These are phyloP conservation scores for Tridacna gigas DNA, from an alignment of 2,888 invertebrate species.

Conservation along the genomic window DNA sequence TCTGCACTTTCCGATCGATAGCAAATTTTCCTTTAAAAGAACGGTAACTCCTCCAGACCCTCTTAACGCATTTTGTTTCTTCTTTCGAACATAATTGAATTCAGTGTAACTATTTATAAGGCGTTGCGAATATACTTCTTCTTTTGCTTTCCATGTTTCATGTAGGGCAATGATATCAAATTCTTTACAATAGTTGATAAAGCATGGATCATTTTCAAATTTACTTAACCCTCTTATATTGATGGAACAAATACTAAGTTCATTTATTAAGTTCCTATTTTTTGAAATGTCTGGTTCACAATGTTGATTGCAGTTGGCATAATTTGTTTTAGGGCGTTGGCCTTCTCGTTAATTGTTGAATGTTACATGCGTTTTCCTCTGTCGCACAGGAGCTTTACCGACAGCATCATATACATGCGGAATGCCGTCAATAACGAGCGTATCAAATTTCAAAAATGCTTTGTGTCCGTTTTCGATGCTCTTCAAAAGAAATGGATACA, in stretches of 20 bases:
- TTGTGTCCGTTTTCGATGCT: too few relatives aligned
- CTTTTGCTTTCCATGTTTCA: too few relatives aligned
- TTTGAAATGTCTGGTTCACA: background rate
- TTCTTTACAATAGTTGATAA: background rate
- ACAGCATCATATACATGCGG: background rate
- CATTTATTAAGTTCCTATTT: background rate
- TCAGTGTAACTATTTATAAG: background rate
- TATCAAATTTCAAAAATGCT: constrained; percentile 1
- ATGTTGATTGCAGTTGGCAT: background rate
- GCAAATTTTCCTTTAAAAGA: too few relatives aligned
- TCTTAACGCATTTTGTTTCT: too few relatives aligned
- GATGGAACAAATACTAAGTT: background rate
- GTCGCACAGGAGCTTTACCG: background rate
- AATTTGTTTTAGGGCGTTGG: background rate
- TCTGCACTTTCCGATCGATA: too few relatives aligned
- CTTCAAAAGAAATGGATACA: constrained; percentile 9
- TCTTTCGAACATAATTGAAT: background rate
- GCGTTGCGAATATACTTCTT: too few relatives aligned
- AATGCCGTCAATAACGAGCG: background rate
- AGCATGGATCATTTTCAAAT: background rate
- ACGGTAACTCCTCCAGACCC: too few relatives aligned
- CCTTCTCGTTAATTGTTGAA: background rate
- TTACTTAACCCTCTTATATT: background rate
- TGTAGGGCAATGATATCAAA: constrained; percentile 6
- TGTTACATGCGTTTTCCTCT: background rate